Conservation (phyloP, 2,113 vertebrate species). For the Gila orcuttii region DNA sequence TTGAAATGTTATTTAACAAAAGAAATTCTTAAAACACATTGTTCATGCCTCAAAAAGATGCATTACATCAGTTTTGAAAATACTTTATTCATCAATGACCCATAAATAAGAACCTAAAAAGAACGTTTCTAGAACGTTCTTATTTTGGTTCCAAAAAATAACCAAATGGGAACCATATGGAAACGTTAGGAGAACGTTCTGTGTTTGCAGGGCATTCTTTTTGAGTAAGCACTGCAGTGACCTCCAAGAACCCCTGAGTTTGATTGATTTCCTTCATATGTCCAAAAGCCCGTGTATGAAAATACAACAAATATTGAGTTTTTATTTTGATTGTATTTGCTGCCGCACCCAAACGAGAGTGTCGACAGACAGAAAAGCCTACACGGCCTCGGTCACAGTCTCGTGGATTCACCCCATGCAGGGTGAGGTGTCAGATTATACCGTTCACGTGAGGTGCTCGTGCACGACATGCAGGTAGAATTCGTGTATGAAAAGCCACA, state of each 20-base stretch:
- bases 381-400: background rate
- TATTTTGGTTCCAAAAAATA: too few species aligned
- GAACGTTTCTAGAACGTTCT: too few species aligned
- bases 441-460: background rate
- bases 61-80: too few species aligned
- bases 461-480: background rate
- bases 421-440: constrained; percentile 13
- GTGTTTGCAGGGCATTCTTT: background rate
- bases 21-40: too few species aligned
- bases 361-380: background rate
- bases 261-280: background rate
- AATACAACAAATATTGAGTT: background rate
- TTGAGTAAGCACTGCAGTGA: constrained; percentile 2
- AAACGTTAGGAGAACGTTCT: too few species aligned
- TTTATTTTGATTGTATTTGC: background rate
- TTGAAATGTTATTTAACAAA: too few species aligned
- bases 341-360: background rate
- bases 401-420: background rate
- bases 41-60: too few species aligned
- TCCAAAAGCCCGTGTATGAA: background rate
- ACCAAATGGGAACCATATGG: too few species aligned
- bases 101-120: background rate
- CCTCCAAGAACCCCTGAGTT: background rate
- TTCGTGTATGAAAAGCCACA: background rate
- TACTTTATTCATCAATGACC: background rate